Evolutionary conservation across 2,797 vertebrate species (phyloP), one percentile per base, ranked within the genome.

Genomic region (Coccyzus lansbergi): DNA sequence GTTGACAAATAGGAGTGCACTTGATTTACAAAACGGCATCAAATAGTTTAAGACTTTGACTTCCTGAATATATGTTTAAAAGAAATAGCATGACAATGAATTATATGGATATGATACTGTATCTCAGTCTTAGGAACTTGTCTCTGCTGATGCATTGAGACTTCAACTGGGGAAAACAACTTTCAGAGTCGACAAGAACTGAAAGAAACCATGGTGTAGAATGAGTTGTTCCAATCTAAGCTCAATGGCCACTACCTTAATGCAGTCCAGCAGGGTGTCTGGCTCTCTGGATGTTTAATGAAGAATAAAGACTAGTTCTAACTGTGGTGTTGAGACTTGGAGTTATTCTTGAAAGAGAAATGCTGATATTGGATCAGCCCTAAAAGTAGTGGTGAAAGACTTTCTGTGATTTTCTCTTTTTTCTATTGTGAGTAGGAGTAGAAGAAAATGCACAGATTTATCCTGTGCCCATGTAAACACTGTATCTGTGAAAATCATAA

Each of bases 331-430:
- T 93, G 71, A 93, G 63, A 83, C 18, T 63, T 48, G 75, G 91
- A 95, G 84, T 95, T 96, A 69, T 94, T 95, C 82, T 95, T 95
- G 88, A 96, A 92, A 95, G 72, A 81, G n/a, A 82, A 83, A 78
- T 91, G 91, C 92, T 95, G 93, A 93, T 90, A 62, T 83, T 94
- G 88, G 93, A 94, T 78, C 78, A 85, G 25, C 42, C 58, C 62
- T 83, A 59, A 78, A 91, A 85, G 78, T 8, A 65, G 69, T 44
- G 69, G 46, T 87, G 88, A 94, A 94, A 95, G 42, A 64, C 91
- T 29, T 78, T 87, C 69, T 87, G 34, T 58, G 68, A 83, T 92
- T 76, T 91, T 93, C 60, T 80, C 82, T 79, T 90, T 44, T 80
- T 81, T 93, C 86, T 95, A 20, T 83, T 94, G 65, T 68, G 76